These are phyloP conservation scores for Onchidella celtica DNA, from an alignment of 2,888 invertebrate species.

Conservation along the genomic window DNA sequence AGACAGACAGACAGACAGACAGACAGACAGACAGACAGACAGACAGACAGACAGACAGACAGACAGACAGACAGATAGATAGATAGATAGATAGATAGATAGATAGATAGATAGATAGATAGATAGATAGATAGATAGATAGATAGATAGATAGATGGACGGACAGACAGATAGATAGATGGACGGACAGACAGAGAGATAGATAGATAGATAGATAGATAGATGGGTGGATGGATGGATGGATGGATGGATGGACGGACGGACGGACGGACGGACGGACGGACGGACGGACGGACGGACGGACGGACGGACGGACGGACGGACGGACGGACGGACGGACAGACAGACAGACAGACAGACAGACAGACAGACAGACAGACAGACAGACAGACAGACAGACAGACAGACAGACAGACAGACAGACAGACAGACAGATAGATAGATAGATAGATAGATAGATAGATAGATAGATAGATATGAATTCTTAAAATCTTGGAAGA, in stretches of 20 bases:
- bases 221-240: too few relatives aligned
- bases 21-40: background rate
- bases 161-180: too few relatives aligned
- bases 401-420: background rate
- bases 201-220: too few relatives aligned
- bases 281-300: background rate
- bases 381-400: conserved; percentile 1
- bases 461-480: background rate
- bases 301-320: background rate
- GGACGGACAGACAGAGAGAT: too few relatives aligned
- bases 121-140: background rate
- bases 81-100: background rate
- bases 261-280: background rate
- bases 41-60: background rate
- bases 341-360: background rate
- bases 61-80: background rate
- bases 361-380: background rate
- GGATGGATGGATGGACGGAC: too few relatives aligned
- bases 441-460: conserved; percentile 12
- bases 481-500: too few relatives aligned
- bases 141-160: too few relatives aligned
- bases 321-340: too few relatives aligned
- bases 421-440: conserved; percentile 21
- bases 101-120: background rate
- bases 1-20: background rate